Base-by-base conservation (phyloP, 2,797 vertebrate species). In the Danio tinwini region DNA sequence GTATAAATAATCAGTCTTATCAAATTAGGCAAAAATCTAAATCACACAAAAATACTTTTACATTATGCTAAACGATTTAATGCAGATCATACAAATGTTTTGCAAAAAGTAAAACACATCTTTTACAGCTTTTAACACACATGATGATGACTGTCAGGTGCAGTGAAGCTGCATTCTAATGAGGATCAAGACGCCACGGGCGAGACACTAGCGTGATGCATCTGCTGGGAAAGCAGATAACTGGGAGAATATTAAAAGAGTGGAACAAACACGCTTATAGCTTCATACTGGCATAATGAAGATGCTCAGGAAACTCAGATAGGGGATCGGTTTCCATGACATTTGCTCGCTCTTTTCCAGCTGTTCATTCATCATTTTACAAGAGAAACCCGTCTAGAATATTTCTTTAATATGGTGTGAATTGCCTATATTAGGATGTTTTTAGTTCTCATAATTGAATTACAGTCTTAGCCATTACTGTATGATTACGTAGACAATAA, bases 321-420 rank as follows among this genome's bases (percentile, higher is more conserved):
- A 67, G 59, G 49, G 61, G 81, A 78, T 75, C 67, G 75, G 75
- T 76, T 44, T 72, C 73, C 61, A 49, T 76, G 76, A 82, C 68
- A 78, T 62, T 71, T 64, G 49, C 58, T 55, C 63, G 11, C 58
- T 59, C 52, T 58, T 52, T 61, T 69, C 39, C 47, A 42, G 40
- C 52, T 5, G 7, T 80, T 45, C 37, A 65, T 64, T 65, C 50
- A 71, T 45, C 12, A 59, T 50, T 63, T 42, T 56, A 58, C 5
- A n/a, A 50, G 13, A n/a, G 61, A 16, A 2, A 65, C 50, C 55
- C 49, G 40, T 42, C 12, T 44, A 55, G 42, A 44, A 8, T 45
- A n/a, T 37, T 55, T 44, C 13, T 42, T 21, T 63, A 19, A 75
- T 53, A 64, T 11, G 12, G 7, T 0, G 6, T 21, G 50, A 10